Base-by-base conservation (phyloP, 2,797 vertebrate genomes). In the Enteromius viviparus region DNA sequence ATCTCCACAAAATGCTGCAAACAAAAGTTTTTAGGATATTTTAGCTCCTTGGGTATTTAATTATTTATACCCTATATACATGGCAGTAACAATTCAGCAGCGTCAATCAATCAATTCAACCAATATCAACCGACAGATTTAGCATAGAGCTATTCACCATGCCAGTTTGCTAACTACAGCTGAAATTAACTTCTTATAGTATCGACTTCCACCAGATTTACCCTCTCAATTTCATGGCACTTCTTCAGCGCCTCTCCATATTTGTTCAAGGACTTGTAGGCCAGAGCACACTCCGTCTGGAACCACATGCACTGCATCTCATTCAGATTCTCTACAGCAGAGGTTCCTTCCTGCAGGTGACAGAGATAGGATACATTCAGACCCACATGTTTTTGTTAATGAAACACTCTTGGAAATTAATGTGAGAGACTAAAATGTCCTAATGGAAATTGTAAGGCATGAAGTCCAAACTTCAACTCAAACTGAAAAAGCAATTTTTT, bases 251-350 rank as follows among this genome's bases (percentile, higher is more conserved):
- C 97, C 70, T 99, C 98, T 84, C 98, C 98, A 4, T 96, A 98
- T 92, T 98, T 99, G 94, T 96, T 98, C 97, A 99, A 97, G 84
- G 93, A 90, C 86, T 96, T 98, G 91, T 99, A 99, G 80, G 98
- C 95, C 47, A 98, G 96, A 0, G 98, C 98, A 85, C 98, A 99
- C 85, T 99, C 98, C 0, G 98, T 99, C 93, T 99, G 98, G 93
- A 99, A 99, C 98, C 98, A 99, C 98, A 99, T 99, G 85, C 98
- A 99, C 92, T 99, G 98, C 98, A 99, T 99, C 93, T 99, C 98
- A 32, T 99, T 99, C 87, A 99, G 94, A 91, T 99, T 99, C 91
- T 99, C 98, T 86, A 99, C 97, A 0, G 97, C 98, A 0, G 97
- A 99, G 0, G 98, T 97, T 53, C 98, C 98, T 94, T 99, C 87